Evolutionary conservation across 2,113 vertebrate species (phyloP).

Genomic region (Thamnophis sirtalis): DNA sequence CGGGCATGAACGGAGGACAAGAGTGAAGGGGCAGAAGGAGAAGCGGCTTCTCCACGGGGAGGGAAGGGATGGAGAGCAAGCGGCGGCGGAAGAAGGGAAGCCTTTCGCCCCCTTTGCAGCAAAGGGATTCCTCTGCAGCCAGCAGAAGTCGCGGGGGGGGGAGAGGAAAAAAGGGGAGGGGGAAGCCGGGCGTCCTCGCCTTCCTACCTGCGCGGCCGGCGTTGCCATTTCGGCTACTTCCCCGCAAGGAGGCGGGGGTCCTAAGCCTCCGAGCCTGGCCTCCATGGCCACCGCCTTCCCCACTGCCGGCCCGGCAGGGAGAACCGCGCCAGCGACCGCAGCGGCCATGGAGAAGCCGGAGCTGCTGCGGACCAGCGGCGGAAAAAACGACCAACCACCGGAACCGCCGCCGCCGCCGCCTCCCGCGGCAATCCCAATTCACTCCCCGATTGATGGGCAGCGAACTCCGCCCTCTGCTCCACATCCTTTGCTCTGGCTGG

Average conservation of each 20-base stretch:
- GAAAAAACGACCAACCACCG: neutral
- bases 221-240: neutral
- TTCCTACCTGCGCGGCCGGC: constrained; percentile 10
- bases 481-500: neutral
- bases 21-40: neutral
- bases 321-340: neutral
- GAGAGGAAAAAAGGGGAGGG: neutral
- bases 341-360: constrained; percentile 11
- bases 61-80: neutral
- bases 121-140: neutral
- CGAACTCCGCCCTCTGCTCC: neutral
- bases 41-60: no score
- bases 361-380: neutral
- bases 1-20: neutral
- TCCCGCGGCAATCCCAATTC: neutral
- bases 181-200: neutral
- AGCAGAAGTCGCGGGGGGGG: neutral
- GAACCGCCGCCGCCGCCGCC: neutral
- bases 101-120: neutral
- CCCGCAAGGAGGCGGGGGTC: constrained; percentile 12
- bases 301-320: neutral
- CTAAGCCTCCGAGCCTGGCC: constrained; percentile 17
- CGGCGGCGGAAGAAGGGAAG: neutral
- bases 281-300: constrained; percentile 1
- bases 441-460: neutral